A percentile compares a stretch with the other conserved stretches of the same genome.
These are phyloP conservation scores for Hystrix brachyura DNA, from an alignment of 2,113 vertebrate species.

Conservation along the genomic window DNA sequence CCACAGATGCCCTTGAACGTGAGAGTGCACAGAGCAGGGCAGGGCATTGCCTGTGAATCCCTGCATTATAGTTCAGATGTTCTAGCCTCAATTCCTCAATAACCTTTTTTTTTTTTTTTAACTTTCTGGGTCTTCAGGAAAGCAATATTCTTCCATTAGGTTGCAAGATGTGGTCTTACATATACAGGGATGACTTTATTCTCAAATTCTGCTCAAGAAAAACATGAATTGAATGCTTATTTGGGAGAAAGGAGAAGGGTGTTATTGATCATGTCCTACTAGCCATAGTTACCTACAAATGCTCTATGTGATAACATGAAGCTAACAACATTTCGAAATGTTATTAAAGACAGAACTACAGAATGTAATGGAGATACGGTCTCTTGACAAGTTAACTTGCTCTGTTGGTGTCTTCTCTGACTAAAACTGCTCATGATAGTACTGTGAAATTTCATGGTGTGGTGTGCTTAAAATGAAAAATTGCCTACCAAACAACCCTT, in stretches of 20 bases:
- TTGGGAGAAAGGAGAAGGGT: background rate
- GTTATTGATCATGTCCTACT: background rate
- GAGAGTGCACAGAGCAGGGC: conserved; percentile 64
- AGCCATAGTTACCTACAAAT: background rate
- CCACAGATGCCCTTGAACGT: conserved; percentile 80
- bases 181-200: conserved; percentile 76
- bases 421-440: conserved; percentile 22
- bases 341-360: conserved; percentile 70
- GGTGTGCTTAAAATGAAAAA: conserved; percentile 25
- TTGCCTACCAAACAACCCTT: background rate
- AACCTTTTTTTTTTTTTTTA: conserved; percentile 67
- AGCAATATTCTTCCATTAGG: conserved; percentile 13
- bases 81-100: conserved; percentile 76
- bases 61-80: conserved; percentile 78
- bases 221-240: conserved; percentile 64
- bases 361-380: conserved; percentile 75
- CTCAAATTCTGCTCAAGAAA: conserved; percentile 75
- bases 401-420: conserved; percentile 64
- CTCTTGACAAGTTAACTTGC: conserved; percentile 73
- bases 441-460: conserved; percentile 76
- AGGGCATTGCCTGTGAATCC: conserved; percentile 24
- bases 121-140: conserved; percentile 78
- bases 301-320: conserved; percentile 75
- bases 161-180: conserved; percentile 46
- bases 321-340: conserved; percentile 81